Percentiles rank a stretch among this genome's conserved stretches.
phyloP scores from a whole-genome alignment of 1,140 invertebrate genomes.

The Probaryconus sp. region DNA sequence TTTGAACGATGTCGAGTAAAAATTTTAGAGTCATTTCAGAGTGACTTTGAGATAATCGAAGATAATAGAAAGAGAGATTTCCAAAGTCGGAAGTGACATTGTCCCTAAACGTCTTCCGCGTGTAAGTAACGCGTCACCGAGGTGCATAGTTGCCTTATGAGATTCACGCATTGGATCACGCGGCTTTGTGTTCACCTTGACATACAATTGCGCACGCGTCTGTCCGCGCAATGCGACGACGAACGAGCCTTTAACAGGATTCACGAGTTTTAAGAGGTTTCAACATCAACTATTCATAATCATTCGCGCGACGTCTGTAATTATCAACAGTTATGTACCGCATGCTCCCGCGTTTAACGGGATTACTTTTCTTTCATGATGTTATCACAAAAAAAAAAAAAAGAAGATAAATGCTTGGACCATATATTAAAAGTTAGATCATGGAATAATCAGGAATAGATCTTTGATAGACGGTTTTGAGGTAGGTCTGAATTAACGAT shows the following conservation, averaged over 20 bases:
- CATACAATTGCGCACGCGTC: constrained; percentile 26
- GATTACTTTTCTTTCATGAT: not conserved
- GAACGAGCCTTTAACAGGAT: constrained; percentile 26
- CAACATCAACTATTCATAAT: constrained; percentile 34
- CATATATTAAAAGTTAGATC: too few species aligned
- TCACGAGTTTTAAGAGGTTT: constrained; percentile 24
- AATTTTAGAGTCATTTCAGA: too few species aligned
- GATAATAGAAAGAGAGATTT: too few species aligned
- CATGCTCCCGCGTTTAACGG: constrained; percentile 15
- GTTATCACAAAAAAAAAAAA: too few species aligned
- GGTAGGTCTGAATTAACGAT: too few species aligned
- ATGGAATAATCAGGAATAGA: too few species aligned
- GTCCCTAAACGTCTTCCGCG: too few species aligned
- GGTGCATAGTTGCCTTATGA: constrained; percentile 3
- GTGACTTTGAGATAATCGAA: too few species aligned
- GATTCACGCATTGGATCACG: constrained; percentile 21
- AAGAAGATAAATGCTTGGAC: too few species aligned
- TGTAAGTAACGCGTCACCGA: not conserved
- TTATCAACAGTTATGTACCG: constrained; percentile 36
- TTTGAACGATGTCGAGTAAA: too few species aligned
- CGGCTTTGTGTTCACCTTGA: constrained; percentile 35
- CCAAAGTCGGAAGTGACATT: constrained; percentile 25
- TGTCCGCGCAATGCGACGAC: constrained; percentile 6
- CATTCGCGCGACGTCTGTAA: constrained; percentile 17
- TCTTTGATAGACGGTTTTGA: too few species aligned